A percentile compares a stretch with the other conserved stretches of the same genome.
Conservation (phyloP, 1,140 invertebrate genomes). For the Branchinecta lynchi region DNA sequence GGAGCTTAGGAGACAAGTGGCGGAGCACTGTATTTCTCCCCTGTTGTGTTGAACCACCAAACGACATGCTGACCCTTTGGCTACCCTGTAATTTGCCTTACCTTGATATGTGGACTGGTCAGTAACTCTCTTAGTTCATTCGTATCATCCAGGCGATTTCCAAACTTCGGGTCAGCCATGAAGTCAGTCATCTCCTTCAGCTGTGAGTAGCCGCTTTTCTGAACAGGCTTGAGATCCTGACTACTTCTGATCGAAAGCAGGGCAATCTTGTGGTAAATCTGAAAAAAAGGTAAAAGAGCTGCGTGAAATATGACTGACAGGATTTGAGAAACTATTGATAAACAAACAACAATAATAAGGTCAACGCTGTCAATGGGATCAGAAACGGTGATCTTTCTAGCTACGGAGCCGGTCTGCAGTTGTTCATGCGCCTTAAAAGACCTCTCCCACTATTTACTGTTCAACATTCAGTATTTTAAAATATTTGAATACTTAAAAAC, state of each 20-base stretch:
- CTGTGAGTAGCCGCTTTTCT: background rate
- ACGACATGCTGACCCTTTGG: background rate
- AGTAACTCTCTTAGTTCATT: conserved; percentile 65
- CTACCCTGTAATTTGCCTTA: conserved; percentile 36
- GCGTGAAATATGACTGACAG: too few species aligned
- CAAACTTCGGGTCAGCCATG: background rate
- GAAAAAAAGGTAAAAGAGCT: conserved; percentile 7
- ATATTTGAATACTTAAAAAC: too few species aligned
- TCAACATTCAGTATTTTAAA: too few species aligned
- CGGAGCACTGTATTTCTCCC: too few species aligned
- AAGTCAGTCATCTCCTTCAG: background rate
- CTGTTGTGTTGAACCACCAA: background rate
- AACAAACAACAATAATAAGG: too few species aligned
- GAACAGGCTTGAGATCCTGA: background rate
- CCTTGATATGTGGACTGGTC: conserved; percentile 66
- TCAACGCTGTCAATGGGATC: too few species aligned
- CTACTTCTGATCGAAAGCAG: conserved; percentile 11
- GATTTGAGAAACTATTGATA: too few species aligned
- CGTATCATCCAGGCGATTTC: conserved; percentile 25
- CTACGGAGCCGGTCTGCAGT: too few species aligned
- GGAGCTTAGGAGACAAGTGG: too few species aligned
- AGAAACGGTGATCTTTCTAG: too few species aligned
- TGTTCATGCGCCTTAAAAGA: too few species aligned
- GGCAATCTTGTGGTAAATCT: background rate
- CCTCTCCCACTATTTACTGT: too few species aligned